A percentile compares a stretch with the other conserved stretches of the same genome.
Evolutionary conservation across 1,140 invertebrate genomes (phyloP).

Genomic region (Brachionus rotundiformis): DNA sequence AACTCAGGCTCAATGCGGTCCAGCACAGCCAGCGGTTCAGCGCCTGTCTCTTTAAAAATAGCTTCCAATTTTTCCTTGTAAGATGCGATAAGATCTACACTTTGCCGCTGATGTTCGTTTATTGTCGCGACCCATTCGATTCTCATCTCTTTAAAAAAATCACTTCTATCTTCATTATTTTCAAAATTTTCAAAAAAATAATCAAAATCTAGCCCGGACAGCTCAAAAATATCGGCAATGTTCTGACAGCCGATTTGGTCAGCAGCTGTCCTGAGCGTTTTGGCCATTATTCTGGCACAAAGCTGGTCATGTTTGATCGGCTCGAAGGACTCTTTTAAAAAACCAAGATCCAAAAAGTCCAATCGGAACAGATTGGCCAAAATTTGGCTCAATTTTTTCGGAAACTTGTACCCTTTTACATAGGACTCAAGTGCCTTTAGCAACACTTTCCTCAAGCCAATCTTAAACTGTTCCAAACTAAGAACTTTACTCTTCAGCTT

Average conservation of each 20-base stretch:
- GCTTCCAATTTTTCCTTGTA: constrained; percentile 16
- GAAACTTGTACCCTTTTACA: constrained; percentile 3
- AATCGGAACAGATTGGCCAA: constrained; percentile 24
- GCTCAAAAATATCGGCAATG: neutral
- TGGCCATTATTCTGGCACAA: constrained; percentile 8
- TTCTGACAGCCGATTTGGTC: neutral
- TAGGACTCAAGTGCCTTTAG: neutral
- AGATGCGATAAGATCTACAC: neutral
- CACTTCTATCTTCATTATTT: neutral
- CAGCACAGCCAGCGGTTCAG: neutral
- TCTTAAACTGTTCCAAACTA: neutral
- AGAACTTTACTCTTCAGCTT: constrained; percentile 1
- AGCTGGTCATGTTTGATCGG: constrained; percentile 33
- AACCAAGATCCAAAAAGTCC: constrained; percentile 27
- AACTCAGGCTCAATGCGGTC: constrained; percentile 22
- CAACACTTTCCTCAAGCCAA: neutral
- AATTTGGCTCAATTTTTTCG: constrained; percentile 39
- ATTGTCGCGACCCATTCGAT: neutral
- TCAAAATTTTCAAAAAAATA: constrained; percentile 45
- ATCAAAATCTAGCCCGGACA: constrained; percentile 10
- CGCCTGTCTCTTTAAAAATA: neutral
- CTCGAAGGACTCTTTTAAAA: constrained; percentile 38
- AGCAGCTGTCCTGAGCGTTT: neutral
- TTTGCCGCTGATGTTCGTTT: neutral
- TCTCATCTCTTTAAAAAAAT: constrained; percentile 22